Evolutionary conservation across 2,797 vertebrate species (phyloP).

Genomic region (Rhadinocentrus ornatus): DNA sequence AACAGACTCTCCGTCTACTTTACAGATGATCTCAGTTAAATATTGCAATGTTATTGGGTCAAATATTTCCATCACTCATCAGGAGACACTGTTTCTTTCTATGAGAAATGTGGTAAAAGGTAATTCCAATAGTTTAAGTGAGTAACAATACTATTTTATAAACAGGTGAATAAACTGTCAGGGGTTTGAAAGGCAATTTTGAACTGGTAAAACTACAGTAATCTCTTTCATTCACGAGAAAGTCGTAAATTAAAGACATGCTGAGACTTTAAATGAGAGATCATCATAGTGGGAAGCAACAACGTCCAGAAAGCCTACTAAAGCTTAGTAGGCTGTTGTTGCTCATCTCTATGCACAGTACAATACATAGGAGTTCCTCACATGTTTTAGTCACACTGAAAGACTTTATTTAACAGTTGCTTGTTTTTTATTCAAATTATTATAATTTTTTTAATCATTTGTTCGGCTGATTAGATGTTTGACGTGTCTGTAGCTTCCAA

Average conservation of each 20-base stretch:
- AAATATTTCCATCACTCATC: slow-evolving; percentile 52
- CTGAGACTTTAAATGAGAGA: slow-evolving; percentile 32
- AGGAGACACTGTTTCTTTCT: slow-evolving; percentile 41
- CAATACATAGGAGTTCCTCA: background rate
- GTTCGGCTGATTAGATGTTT: background rate
- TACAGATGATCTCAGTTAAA: slow-evolving; percentile 80
- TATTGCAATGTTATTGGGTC: slow-evolving; percentile 72
- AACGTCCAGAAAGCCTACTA: slow-evolving; percentile 21
- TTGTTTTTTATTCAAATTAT: slow-evolving; percentile 13
- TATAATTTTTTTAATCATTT: slow-evolving; percentile 1
- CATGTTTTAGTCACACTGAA: slow-evolving; percentile 1
- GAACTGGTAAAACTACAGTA: slow-evolving; percentile 13
- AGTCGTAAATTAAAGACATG: slow-evolving; percentile 21
- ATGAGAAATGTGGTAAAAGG: slow-evolving; percentile 34
- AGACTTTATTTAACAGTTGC: background rate
- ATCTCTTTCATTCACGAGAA: slow-evolving; percentile 9
- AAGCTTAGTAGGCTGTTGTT: slow-evolving; percentile 16
- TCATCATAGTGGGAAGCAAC: slow-evolving; percentile 28
- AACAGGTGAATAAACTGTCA: slow-evolving; percentile 7
- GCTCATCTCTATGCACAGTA: slow-evolving; percentile 4
- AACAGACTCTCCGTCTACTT: slow-evolving; percentile 74
- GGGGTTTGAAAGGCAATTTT: slow-evolving; percentile 8
- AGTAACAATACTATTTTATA: slow-evolving; percentile 27
- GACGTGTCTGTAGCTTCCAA: background rate
- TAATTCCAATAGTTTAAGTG: slow-evolving; percentile 32